These are phyloP conservation scores for Orthosia gracilis DNA, from an alignment of 2,888 invertebrate species.

Conservation along the genomic window DNA sequence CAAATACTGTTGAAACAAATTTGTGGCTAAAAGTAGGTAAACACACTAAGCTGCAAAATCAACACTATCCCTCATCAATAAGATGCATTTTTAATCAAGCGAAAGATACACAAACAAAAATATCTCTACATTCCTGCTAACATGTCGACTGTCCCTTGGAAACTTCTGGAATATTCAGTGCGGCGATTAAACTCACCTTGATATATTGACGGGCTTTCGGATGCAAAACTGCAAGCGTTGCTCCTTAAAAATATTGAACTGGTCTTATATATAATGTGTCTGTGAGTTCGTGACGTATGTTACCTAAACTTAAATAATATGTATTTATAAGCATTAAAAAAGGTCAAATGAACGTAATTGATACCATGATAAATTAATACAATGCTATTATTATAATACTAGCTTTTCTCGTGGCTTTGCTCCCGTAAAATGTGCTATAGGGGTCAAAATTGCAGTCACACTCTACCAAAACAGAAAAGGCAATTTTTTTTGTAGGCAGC, in stretches of 20 bases:
- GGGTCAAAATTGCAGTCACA: too few relatives aligned
- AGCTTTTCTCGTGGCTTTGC: too few relatives aligned
- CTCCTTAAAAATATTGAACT: constrained; percentile 46
- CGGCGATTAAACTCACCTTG: constrained; percentile 14
- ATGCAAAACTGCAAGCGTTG: constrained; percentile 29
- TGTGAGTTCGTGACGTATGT: not conserved
- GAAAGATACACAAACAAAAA: constrained; percentile 20
- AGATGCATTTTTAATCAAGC: constrained; percentile 48
- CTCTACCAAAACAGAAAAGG: too few relatives aligned
- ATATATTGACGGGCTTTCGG: constrained; percentile 41
- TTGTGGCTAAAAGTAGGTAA: constrained; percentile 20
- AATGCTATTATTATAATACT: too few relatives aligned
- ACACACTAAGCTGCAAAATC: constrained; percentile 13
- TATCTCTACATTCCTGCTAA: not conserved
- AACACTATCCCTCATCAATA: constrained; percentile 19
- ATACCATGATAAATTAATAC: too few relatives aligned
- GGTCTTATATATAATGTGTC: constrained; percentile 23
- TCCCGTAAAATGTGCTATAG: too few relatives aligned
- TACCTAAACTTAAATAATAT: too few relatives aligned
- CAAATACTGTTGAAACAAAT: too few relatives aligned
- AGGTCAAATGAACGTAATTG: too few relatives aligned
- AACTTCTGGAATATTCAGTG: constrained; percentile 33
- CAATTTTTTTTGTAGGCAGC: too few relatives aligned
- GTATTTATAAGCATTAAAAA: too few relatives aligned
- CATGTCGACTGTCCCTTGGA: constrained; percentile 17